Evolutionary conservation across 1,140 invertebrate species (phyloP), one percentile per base, ranked within the genome.

Genomic region (Diabrotica undecimpunctata): DNA sequence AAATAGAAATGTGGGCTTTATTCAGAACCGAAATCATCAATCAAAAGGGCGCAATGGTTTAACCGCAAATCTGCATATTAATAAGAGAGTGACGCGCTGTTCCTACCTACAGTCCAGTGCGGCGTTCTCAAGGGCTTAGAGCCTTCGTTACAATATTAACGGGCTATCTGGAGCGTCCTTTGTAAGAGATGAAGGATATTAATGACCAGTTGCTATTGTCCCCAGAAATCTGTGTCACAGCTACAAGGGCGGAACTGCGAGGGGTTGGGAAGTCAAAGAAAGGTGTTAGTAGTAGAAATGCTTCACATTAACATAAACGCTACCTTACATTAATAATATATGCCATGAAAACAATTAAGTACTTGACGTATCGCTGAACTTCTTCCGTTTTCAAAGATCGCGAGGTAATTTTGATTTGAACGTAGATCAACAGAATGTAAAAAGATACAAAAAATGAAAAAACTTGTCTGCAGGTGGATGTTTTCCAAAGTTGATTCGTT

Each of bases 21-120:
- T 46, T 46, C 41, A 46, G n/a, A 46, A n/a, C 41, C n/a, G n/a
- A 46, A 46, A 46, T 46, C 41, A 46, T 46, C n/a, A 46, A 46
- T 46, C 41, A 46, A 46, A 46, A 46, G 25, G 8, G 41, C 41
- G n/a, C 41, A 46, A 10, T 46, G 41, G 41, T 46, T 46, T n/a
- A n/a, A 46, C 41, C 41, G n/a, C 41, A 46, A 6, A 46, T 46
- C 41, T 46, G n/a, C 41, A 46, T 46, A 46, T 46, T 46, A 46
- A 46, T 46, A 46, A 46, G 41, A 46, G 41, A 46, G 8, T 46
- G 8, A 46, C 41, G 41, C 41, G 8, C 8, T 46, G 41, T 46
- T 10, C 41, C 41, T 46, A 46, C 41, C 41, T 46, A 46, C n/a
- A 46, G 41, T 46, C 41, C 41, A n/a, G 41, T n/a, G n/a, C 41